These are phyloP conservation scores for Pachycephala philippinensis DNA, from an alignment of 2,113 vertebrate genomes.

Conservation along the genomic window DNA sequence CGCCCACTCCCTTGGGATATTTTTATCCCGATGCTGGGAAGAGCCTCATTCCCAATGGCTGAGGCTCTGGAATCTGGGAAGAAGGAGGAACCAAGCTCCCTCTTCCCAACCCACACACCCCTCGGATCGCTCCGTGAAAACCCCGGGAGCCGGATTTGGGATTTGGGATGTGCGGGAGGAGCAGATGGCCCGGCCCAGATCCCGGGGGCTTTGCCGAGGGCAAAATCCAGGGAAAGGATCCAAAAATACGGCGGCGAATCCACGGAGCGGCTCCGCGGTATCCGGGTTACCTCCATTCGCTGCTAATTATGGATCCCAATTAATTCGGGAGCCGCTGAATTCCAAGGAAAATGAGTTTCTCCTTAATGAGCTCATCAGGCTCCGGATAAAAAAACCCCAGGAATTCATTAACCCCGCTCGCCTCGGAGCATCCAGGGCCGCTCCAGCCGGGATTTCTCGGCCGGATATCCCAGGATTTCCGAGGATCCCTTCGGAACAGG, in stretches of 20 bases:
- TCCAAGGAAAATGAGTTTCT: conserved; percentile 6
- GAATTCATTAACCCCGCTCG: background rate
- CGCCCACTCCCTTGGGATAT: background rate
- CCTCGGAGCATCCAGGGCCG: accelerated
- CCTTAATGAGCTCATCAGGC: background rate
- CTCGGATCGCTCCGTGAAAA: accelerated
- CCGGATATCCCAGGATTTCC: background rate
- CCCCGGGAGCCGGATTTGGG: background rate
- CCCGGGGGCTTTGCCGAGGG: background rate
- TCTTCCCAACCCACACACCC: background rate
- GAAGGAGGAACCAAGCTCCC: background rate
- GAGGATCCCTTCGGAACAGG: background rate
- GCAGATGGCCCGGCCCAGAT: background rate
- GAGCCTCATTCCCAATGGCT: background rate
- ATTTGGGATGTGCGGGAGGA: background rate
- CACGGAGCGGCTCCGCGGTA: background rate
- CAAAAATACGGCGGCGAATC: background rate
- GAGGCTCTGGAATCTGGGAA: background rate
- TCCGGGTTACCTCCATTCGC: conserved; percentile 52
- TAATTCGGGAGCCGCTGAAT: conserved; percentile 33
- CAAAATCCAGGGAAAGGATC: background rate
- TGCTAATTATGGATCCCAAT: conserved; percentile 35
- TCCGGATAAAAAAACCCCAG: background rate
- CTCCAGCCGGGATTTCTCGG: background rate
- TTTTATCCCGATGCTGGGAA: background rate